Evolutionary conservation across 2,797 vertebrate genomes (phyloP).

Genomic region (Eupleurogrammus muticus): DNA sequence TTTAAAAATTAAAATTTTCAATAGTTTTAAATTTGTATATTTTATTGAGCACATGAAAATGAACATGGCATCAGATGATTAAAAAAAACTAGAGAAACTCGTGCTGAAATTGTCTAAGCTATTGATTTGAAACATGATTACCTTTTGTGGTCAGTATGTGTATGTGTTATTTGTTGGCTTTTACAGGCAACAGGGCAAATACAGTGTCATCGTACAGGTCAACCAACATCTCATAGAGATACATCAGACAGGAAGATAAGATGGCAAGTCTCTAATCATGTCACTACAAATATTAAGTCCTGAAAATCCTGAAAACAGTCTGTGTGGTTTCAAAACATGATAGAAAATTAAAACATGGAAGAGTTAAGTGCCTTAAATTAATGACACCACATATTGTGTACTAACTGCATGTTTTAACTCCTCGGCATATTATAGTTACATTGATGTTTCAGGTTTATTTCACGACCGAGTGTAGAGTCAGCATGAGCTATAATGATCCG

Average conservation of each 20-base stretch:
- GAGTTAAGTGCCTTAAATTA: conserved; percentile 59
- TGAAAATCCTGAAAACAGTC: conserved; percentile 32
- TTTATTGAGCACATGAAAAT: conserved; percentile 57
- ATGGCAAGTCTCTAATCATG: conserved; percentile 36
- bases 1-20: not conserved
- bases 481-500: conserved; percentile 18
- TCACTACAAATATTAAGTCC: conserved; percentile 40
- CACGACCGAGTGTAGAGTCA: conserved; percentile 22
- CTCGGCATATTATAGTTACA: conserved; percentile 44
- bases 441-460: conserved; percentile 30
- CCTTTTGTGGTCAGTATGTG: conserved; percentile 21
- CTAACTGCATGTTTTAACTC: conserved; percentile 34
- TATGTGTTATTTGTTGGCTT: conserved; percentile 27
- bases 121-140: conserved; percentile 39
- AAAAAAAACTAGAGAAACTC: conserved; percentile 30
- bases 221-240: conserved; percentile 62
- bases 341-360: conserved; percentile 64
- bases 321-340: conserved; percentile 36
- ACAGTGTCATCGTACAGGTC: conserved; percentile 23
- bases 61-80: conserved; percentile 52
- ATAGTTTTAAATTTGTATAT: conserved; percentile 32
- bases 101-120: conserved; percentile 11
- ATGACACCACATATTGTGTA: conserved; percentile 41
- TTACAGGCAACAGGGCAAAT: conserved; percentile 38
- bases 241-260: conserved; percentile 38